These are phyloP conservation scores for Galagoides demidoff DNA, from an alignment of 2,797 vertebrate genomes.

Conservation along the genomic window DNA sequence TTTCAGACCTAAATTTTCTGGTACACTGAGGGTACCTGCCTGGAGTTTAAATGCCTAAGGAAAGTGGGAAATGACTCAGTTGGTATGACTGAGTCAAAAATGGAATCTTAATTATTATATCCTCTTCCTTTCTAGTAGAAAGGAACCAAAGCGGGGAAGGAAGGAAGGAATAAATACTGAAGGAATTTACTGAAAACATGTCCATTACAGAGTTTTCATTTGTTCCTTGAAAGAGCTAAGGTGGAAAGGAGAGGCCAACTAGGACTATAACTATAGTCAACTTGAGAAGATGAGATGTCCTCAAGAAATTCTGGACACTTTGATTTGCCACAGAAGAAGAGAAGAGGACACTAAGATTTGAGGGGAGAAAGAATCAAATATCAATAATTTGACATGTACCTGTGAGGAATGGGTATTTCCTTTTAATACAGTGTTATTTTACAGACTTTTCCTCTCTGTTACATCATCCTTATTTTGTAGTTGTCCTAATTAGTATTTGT, in stretches of 20 bases:
- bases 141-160: not conserved
- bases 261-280: not conserved
- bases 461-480: not conserved
- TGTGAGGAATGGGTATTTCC: not conserved
- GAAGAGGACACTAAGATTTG: not conserved
- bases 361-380: not conserved
- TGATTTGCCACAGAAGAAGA: not conserved
- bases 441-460: not conserved
- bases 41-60: not conserved
- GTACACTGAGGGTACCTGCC: not conserved
- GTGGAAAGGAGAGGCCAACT: not conserved
- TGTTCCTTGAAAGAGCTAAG: constrained; percentile 48
- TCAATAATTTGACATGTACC: not conserved
- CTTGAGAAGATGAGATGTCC: not conserved
- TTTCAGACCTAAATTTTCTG: constrained; percentile 39
- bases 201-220: constrained; percentile 5
- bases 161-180: not conserved
- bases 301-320: not conserved
- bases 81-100: not conserved
- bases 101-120: not conserved
- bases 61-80: not conserved
- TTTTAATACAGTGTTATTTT: constrained; percentile 17
- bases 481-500: not conserved
- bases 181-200: constrained; percentile 13
- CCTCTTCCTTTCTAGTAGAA: not conserved